Percentiles rank a stretch among this genome's conserved stretches.
phyloP scores from a whole-genome alignment of 2,888 invertebrate genomes.

The Caenorhabditis angaria region DNA sequence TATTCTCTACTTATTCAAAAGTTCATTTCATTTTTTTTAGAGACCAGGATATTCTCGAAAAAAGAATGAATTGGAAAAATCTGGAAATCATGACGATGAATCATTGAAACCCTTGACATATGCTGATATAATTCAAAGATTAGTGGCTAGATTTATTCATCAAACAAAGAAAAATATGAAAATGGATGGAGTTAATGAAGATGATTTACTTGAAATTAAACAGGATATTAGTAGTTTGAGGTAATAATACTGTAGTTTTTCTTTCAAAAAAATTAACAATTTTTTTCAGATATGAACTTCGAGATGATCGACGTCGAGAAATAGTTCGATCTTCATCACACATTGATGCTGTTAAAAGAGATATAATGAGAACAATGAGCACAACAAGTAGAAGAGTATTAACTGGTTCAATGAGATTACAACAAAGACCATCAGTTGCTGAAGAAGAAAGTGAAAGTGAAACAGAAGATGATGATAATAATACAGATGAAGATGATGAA shows the following conservation, averaged over 20 bases:
- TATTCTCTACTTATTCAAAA: background rate
- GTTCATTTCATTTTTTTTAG: slow-evolving; percentile 40
- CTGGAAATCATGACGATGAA: slow-evolving; percentile 47
- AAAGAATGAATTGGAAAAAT: slow-evolving; percentile 51
- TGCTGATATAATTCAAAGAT: slow-evolving; percentile 75
- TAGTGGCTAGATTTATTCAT: slow-evolving; percentile 72
- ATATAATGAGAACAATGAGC: slow-evolving; percentile 74
- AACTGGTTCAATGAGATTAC: slow-evolving; percentile 38
- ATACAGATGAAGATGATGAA: slow-evolving; percentile 10
- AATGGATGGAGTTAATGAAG: slow-evolving; percentile 77
- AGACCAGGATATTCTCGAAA: slow-evolving; percentile 68
- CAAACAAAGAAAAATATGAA: slow-evolving; percentile 75
- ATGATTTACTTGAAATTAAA: slow-evolving; percentile 77
- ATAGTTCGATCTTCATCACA: slow-evolving; percentile 74
- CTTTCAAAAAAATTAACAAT: background rate
- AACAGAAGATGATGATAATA: slow-evolving; percentile 3
- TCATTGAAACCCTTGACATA: slow-evolving; percentile 65
- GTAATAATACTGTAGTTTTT: slow-evolving; percentile 63
- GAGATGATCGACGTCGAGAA: slow-evolving; percentile 76
- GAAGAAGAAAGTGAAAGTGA: slow-evolving; percentile 45
- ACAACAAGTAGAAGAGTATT: slow-evolving; percentile 40
- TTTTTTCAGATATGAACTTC: slow-evolving; percentile 74
- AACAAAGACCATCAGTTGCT: slow-evolving; percentile 52
- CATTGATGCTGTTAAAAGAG: slow-evolving; percentile 75
- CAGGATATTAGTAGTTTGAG: slow-evolving; percentile 77